These are phyloP conservation scores for Silurus aristotelis DNA, from an alignment of 2,797 vertebrate species.

Conservation along the genomic window DNA sequence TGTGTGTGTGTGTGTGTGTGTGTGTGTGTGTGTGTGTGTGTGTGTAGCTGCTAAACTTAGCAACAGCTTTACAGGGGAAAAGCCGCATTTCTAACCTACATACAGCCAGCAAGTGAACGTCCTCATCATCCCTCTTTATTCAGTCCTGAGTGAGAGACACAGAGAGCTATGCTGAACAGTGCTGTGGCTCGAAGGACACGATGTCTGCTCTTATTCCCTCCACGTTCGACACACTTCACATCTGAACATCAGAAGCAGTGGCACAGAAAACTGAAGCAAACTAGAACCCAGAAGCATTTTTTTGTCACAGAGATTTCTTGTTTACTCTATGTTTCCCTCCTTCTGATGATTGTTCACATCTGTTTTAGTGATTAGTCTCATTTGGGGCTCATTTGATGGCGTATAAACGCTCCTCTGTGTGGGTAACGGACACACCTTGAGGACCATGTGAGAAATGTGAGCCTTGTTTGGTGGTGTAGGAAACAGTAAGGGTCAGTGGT, in stretches of 20 bases:
- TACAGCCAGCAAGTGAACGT: constrained; percentile 11
- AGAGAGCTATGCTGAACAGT: neutral
- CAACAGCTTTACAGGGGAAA: neutral
- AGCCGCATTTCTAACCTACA: constrained; percentile 21
- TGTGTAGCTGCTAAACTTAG: constrained; percentile 5
- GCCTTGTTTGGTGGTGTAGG: neutral
- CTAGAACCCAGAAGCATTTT: neutral
- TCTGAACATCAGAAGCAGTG: neutral
- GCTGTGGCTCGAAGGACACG: neutral
- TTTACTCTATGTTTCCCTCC: neutral
- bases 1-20: constrained; percentile 22
- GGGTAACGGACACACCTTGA: neutral
- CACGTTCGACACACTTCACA: neutral
- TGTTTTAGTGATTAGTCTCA: neutral
- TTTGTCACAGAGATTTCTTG: neutral
- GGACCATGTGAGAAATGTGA: neutral
- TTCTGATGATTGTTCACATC: neutral
- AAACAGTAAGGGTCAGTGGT: neutral
- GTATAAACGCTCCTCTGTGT: neutral
- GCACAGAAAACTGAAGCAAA: neutral
- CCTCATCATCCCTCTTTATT: constrained; percentile 28
- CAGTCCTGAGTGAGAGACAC: constrained; percentile 25
- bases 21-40: constrained; percentile 19
- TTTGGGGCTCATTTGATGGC: too few relatives aligned
- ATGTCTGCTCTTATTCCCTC: neutral